A percentile compares a stretch with the other conserved stretches of the same genome.
Conservation (phyloP, 2,113 vertebrate genomes). For the Misgurnus anguillicaudatus region DNA sequence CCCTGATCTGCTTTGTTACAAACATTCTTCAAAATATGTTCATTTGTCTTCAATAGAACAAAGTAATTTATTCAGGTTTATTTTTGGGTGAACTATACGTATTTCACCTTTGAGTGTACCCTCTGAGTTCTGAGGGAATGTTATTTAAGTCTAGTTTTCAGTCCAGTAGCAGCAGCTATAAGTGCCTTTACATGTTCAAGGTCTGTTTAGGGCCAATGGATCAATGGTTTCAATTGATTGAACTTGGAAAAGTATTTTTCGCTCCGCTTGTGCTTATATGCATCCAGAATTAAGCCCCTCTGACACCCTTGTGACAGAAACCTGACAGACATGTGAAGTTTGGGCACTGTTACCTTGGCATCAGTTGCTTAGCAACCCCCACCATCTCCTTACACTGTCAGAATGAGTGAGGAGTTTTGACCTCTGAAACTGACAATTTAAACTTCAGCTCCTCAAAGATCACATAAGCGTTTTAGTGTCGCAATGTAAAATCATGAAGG, state of each 20-base stretch:
- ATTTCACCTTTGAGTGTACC: too few relatives aligned
- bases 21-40: too few relatives aligned
- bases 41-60: too few relatives aligned
- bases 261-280: background rate
- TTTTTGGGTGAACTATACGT: too few relatives aligned
- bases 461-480: background rate
- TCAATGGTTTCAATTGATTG: background rate
- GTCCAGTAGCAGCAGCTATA: too few relatives aligned
- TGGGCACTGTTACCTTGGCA: conserved; percentile 14
- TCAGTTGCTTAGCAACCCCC: conserved; percentile 41
- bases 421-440: conserved; percentile 11
- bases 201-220: too few relatives aligned
- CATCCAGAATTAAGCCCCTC: background rate
- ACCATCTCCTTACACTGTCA: background rate
- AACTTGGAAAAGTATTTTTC: conserved; percentile 6
- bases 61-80: too few relatives aligned
- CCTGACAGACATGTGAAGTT: background rate
- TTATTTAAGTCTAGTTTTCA: too few relatives aligned
- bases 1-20: too few relatives aligned
- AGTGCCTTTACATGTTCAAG: too few relatives aligned
- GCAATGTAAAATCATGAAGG: background rate
- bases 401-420: conserved; percentile 8
- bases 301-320: background rate
- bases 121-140: too few relatives aligned
- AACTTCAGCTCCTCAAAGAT: background rate